Conservation (phyloP, 2,113 vertebrate species). For the Notechis scutatus region DNA sequence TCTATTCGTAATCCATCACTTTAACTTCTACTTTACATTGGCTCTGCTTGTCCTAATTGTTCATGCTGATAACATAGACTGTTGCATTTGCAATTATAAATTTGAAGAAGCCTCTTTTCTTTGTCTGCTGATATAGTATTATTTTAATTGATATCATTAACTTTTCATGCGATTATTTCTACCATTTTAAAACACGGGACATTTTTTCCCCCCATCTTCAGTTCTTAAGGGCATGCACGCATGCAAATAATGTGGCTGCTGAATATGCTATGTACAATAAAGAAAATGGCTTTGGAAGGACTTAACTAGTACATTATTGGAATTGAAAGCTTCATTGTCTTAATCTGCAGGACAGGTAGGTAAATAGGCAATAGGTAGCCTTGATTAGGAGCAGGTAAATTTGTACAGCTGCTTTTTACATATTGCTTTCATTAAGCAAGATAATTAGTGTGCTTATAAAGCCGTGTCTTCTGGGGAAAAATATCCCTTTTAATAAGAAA, state of each 20-base stretch:
- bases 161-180: slow-evolving; percentile 57
- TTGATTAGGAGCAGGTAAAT: slow-evolving; percentile 60
- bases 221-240: neutral
- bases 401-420: slow-evolving; percentile 53
- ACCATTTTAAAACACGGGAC: slow-evolving; percentile 44
- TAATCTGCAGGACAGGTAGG: slow-evolving; percentile 48
- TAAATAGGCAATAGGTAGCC: slow-evolving; percentile 38
- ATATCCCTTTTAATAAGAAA: slow-evolving; percentile 62
- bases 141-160: slow-evolving; percentile 66
- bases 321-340: slow-evolving; percentile 47
- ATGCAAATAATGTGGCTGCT: slow-evolving; percentile 32
- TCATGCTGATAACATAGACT: neutral
- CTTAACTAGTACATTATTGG: slow-evolving; percentile 55
- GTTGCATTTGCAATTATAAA: neutral
- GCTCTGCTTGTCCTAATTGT: neutral
- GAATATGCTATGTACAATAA: slow-evolving; percentile 57
- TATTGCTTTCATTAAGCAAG: slow-evolving; percentile 64
- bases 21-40: neutral
- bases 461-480: slow-evolving; percentile 44
- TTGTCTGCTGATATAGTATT: slow-evolving; percentile 54
- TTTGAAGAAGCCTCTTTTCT: slow-evolving; percentile 10
- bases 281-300: slow-evolving; percentile 42
- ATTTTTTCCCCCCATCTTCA: neutral
- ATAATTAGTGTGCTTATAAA: slow-evolving; percentile 64
- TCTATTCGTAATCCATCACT: neutral